Evolutionary conservation across 2,797 vertebrate species (phyloP).

Genomic region (Xenops minutus): DNA sequence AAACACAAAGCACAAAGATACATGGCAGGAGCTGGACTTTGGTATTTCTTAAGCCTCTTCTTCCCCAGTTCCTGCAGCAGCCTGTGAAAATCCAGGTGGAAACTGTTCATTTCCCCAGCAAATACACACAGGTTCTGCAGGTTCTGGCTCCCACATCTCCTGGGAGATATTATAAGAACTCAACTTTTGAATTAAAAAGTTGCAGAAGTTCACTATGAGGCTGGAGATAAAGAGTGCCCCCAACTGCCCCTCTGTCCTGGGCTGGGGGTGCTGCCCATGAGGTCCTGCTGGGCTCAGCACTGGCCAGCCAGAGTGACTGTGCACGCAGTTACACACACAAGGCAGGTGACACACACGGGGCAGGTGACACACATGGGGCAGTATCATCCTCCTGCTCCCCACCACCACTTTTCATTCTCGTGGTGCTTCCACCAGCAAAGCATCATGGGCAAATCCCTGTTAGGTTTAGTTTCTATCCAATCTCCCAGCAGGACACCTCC

Average conservation of each 20-base stretch:
- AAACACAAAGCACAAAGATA: slow-evolving; percentile 28
- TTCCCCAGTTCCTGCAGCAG: slow-evolving; percentile 24
- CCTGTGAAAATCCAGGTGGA: background rate
- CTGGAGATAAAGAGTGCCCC: background rate
- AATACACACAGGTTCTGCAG: background rate
- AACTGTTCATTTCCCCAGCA: background rate
- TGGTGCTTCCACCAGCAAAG: background rate
- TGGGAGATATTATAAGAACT: background rate
- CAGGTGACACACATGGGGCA: background rate
- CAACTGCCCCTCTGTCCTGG: background rate
- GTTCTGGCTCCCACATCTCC: slow-evolving; percentile 5
- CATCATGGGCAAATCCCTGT: background rate
- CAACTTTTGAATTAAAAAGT: background rate
- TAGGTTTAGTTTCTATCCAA: background rate
- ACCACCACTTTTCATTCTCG: rapidly evolving
- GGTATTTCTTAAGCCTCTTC: slow-evolving; percentile 31
- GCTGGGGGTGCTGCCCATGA: background rate
- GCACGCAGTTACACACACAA: rapidly evolving
- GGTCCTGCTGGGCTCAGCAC: background rate
- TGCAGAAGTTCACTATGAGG: background rate
- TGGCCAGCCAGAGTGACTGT: rapidly evolving
- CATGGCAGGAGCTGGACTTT: slow-evolving; percentile 12
- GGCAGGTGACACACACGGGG: background rate
- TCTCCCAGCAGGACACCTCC: background rate
- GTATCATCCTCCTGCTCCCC: background rate